Base-by-base conservation (phyloP, 1,140 invertebrate species). In the Epicauta chinensis region DNA sequence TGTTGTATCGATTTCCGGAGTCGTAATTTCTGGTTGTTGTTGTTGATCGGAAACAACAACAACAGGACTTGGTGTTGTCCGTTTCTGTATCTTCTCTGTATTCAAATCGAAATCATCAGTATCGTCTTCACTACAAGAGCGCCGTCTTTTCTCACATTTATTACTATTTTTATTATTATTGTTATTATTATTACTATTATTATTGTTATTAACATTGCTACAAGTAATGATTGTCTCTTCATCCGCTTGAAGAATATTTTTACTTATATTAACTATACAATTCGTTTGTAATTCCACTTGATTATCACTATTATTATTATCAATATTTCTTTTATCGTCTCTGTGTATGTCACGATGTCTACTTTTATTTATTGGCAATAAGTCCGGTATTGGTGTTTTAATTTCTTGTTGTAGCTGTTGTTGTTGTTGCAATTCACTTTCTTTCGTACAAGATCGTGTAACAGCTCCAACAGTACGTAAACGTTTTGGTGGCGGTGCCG, bases 381-480 rank as follows among this genome's bases (percentile, higher is more conserved):
- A 55, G 58, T 69, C 67, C 15, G 69, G 69, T 41, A 72, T 66
- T 23, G 61, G 60, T 10, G 58, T 51, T 60, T 66, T 67, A 14
- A 43, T 55, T 32, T 55, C 58, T 31, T 16, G 35, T 53, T 61
- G n/a, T 17, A 5, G 37, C 43, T 49, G 17, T 55, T 61, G n/a
- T 17, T n/a, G 35, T 48, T 49, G 23, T 55, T 49, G 4, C 15
- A 51, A 45, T 16, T 45, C 37, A 44, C 55, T 62, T 30, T 58
- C 39, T 17, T 49, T 62, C 5, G 79, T 72, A 30, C 78, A 77
- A 2, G 80, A 79, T 52, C 80, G 65, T 11, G 81, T 82, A 9
- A 82, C 77, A 40, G 80, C 80, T 39, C 81, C 80, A 7, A 80
- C 79, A 52, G 78, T 80, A 31, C 81, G 63, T 58, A 79, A 63